Percentiles rank a stretch among this genome's conserved stretches.
Conservation (phyloP, 2,797 vertebrate species). For the Hipposideros larvatus region DNA sequence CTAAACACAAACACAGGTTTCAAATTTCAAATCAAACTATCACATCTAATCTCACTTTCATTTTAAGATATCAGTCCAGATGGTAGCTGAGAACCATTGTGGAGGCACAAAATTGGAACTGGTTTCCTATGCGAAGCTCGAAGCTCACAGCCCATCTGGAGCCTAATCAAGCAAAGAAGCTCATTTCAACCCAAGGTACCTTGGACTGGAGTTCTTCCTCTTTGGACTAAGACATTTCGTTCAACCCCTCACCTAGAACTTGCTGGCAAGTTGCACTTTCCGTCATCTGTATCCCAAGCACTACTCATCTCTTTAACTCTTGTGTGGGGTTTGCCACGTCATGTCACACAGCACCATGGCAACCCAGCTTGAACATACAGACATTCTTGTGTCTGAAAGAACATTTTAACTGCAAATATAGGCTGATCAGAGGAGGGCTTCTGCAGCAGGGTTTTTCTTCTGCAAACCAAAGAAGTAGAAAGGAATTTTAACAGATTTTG, state of each 20-base stretch:
- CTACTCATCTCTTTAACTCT: slow-evolving; percentile 75
- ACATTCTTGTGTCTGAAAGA: slow-evolving; percentile 82
- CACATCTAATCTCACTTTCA: neutral
- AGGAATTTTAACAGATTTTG: slow-evolving; percentile 36
- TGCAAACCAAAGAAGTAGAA: neutral
- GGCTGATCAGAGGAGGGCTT: slow-evolving; percentile 59
- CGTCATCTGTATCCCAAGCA: slow-evolving; percentile 63
- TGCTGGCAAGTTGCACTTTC: slow-evolving; percentile 63
- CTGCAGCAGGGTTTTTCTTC: slow-evolving; percentile 39
- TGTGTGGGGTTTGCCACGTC: slow-evolving; percentile 73
- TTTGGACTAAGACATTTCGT: slow-evolving; percentile 65
- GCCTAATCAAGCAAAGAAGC: slow-evolving; percentile 26
- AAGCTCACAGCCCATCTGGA: slow-evolving; percentile 29
- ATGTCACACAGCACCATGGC: slow-evolving; percentile 81
- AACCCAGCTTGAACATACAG: slow-evolving; percentile 86
- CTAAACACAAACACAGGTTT: slow-evolving; percentile 68
- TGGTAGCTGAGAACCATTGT: neutral
- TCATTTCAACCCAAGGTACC: slow-evolving; percentile 53
- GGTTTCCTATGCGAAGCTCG: neutral
- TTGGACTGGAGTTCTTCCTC: slow-evolving; percentile 51
- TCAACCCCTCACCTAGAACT: slow-evolving; percentile 64
- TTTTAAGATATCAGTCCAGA: slow-evolving; percentile 39
- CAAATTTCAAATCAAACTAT: slow-evolving; percentile 40
- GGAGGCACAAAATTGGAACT: slow-evolving; percentile 49
- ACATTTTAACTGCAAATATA: slow-evolving; percentile 72